Evolutionary conservation across 2,113 vertebrate genomes (phyloP).

Genomic region (Anolis sagrei): DNA sequence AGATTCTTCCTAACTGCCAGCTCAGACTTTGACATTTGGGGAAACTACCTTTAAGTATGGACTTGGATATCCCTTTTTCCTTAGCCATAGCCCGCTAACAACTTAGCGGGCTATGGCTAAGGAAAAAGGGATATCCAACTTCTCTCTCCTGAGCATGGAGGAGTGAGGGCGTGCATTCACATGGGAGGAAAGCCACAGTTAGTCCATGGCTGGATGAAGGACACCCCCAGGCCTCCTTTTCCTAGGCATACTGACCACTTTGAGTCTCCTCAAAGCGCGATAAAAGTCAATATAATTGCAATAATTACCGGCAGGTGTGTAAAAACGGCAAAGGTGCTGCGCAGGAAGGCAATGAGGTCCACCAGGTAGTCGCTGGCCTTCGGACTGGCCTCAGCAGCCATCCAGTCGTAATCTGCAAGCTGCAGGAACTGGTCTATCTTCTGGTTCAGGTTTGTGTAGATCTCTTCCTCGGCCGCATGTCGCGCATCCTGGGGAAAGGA

Average conservation of each 20-base stretch:
- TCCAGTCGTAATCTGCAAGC: conserved; percentile 96
- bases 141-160: too few relatives aligned
- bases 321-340: conserved; percentile 95
- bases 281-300: too few relatives aligned
- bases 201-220: background rate
- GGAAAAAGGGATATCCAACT: too few relatives aligned
- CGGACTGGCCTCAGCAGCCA: conserved; percentile 76
- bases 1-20: too few relatives aligned
- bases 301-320: conserved; percentile 90
- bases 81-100: too few relatives aligned
- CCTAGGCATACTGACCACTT: conserved; percentile 64
- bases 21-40: background rate
- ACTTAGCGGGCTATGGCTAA: too few relatives aligned
- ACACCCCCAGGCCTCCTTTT: background rate
- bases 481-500: conserved; percentile 86
- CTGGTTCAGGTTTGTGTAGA: conserved; percentile 95
- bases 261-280: too few relatives aligned
- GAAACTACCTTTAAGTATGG: background rate
- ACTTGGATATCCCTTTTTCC: background rate
- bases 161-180: too few relatives aligned
- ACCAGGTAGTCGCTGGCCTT: conserved; percentile 90
- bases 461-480: conserved; percentile 96
- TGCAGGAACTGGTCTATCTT: conserved; percentile 99
- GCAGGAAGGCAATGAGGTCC: conserved; percentile 94
- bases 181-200: background rate